phyloP scores from a whole-genome alignment of 2,797 vertebrate genomes.

The Helarctos malayanus region DNA sequence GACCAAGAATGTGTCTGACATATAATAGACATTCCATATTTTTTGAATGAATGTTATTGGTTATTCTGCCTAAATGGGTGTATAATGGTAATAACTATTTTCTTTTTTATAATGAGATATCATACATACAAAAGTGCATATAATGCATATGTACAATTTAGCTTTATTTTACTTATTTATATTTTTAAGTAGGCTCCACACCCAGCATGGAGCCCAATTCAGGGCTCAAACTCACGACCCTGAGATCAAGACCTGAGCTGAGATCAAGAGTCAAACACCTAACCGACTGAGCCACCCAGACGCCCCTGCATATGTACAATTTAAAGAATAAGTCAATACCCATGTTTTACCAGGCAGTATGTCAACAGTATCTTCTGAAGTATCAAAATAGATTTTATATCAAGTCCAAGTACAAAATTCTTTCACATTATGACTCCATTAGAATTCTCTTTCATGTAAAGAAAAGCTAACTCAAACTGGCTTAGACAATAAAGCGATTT shows the following conservation, averaged over 20 bases:
- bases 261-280: not conserved
- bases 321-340: conserved; percentile 8
- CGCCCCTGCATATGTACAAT: not conserved
- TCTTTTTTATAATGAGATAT: not conserved
- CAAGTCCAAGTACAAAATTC: not conserved
- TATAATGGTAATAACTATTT: not conserved
- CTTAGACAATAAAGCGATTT: not conserved
- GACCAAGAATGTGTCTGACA: not conserved
- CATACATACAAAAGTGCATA: not conserved
- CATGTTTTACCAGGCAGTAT: not conserved
- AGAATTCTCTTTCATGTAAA: not conserved
- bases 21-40: not conserved
- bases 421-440: not conserved
- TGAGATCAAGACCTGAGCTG: not conserved
- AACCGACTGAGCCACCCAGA: not conserved
- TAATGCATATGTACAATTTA: not conserved
- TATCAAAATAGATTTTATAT: not conserved
- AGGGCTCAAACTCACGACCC: not conserved
- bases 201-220: not conserved
- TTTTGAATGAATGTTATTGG: not conserved
- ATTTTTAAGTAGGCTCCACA: not conserved
- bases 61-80: not conserved
- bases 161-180: not conserved
- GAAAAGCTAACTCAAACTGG: not conserved
- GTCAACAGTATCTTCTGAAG: not conserved